Percentiles rank a stretch among this genome's conserved stretches.
Evolutionary conservation across 2,888 invertebrate species (phyloP).

Genomic region (Lithophane ornitopus): DNA sequence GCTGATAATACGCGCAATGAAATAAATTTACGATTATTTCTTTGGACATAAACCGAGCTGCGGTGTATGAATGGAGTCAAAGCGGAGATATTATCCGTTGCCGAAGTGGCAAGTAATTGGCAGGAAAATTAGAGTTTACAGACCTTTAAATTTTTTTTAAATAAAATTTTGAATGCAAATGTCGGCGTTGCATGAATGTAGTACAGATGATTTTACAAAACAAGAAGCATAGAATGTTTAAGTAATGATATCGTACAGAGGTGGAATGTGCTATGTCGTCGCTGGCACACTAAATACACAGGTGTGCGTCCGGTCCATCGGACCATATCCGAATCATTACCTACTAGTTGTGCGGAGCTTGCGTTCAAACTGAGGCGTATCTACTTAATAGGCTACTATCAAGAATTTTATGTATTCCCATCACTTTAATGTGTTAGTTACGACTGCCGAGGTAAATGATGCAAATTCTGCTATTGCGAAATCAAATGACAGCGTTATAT

Average conservation of each 20-base stretch:
- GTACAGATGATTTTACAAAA: conserved; percentile 49
- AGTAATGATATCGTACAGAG: conserved; percentile 69
- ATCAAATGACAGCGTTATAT: background rate
- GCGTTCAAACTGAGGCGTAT: conserved; percentile 50
- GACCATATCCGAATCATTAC: conserved; percentile 80
- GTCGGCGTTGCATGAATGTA: conserved; percentile 40
- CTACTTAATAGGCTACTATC: conserved; percentile 38
- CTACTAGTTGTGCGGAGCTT: conserved; percentile 55
- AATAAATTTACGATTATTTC: conserved; percentile 71
- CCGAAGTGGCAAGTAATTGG: conserved; percentile 67
- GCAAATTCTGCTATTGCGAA: conserved; percentile 20
- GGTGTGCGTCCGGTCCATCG: conserved; percentile 88
- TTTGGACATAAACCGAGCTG: conserved; percentile 65
- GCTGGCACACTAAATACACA: conserved; percentile 77
- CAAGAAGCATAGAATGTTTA: conserved; percentile 61
- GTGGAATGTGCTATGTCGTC: conserved; percentile 79
- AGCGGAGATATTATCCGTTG: conserved; percentile 63
- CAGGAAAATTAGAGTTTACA: conserved; percentile 66
- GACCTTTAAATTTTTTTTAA: conserved; percentile 39
- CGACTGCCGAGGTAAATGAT: conserved; percentile 3
- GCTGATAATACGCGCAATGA: conserved; percentile 67
- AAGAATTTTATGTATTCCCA: conserved; percentile 33
- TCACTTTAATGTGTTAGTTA: conserved; percentile 18
- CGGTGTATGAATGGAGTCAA: conserved; percentile 69
- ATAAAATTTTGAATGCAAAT: conserved; percentile 37